Conservation (phyloP, 1,140 invertebrate species). For the Micrasema longulum region DNA sequence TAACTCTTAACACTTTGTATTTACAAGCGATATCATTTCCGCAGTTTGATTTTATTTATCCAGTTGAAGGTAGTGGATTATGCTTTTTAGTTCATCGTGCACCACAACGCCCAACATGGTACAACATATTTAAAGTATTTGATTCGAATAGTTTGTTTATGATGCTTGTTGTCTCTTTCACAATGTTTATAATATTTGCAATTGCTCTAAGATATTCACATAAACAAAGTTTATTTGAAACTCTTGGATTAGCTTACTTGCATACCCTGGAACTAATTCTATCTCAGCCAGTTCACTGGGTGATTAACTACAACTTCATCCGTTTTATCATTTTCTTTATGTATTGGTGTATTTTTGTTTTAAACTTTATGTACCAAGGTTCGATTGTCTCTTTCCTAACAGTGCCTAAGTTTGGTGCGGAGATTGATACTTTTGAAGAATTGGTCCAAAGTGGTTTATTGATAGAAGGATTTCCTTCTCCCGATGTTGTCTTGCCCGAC, state of each 20-base stretch:
- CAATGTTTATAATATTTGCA: conserved; percentile 26
- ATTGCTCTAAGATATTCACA: conserved; percentile 12
- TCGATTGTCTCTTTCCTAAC: conserved; percentile 64
- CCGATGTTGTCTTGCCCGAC: conserved; percentile 61
- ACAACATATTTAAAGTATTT: conserved; percentile 43
- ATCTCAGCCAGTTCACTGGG: conserved; percentile 38
- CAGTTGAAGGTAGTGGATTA: conserved; percentile 46
- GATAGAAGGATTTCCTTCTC: conserved; percentile 63
- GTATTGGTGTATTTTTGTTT: conserved; percentile 50
- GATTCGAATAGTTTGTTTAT: conserved; percentile 31
- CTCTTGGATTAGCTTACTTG: conserved; percentile 14
- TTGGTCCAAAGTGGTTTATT: conserved; percentile 60
- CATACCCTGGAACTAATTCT: conserved; percentile 40
- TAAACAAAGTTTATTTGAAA: conserved; percentile 22
- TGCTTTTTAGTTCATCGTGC: conserved; percentile 49
- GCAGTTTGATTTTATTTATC: conserved; percentile 34
- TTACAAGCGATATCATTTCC: conserved; percentile 38
- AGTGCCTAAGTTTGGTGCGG: conserved; percentile 60
- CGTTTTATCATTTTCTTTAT: conserved; percentile 41
- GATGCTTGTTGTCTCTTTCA: conserved; percentile 22
- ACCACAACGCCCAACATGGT: conserved; percentile 35
- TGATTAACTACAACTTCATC: conserved; percentile 28
- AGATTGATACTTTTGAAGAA: conserved; percentile 64
- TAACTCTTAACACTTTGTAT: conserved; percentile 35
- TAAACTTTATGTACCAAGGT: conserved; percentile 58